Base-by-base conservation (phyloP, 1,140 invertebrate genomes). In the Elysia chlorotica region DNA sequence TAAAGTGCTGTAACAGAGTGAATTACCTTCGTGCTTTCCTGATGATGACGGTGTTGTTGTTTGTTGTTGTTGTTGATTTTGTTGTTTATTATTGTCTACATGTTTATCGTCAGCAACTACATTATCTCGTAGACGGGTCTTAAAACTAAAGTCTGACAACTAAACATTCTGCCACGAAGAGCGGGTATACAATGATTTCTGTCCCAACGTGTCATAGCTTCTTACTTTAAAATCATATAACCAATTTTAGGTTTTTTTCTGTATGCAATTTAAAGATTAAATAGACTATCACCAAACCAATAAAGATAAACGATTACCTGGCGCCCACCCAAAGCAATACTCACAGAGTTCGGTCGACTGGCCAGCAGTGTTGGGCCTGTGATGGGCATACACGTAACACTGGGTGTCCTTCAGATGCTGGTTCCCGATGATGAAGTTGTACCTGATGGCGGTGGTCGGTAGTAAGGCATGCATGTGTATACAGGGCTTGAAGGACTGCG, bases 301-400 rank as follows among this genome's bases (percentile, higher is more conserved):
- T 48, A 48, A 48, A 14, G 14, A 48, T 48, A 14, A 14, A 48
- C 10, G n/a, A 48, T n/a, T n/a, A 48, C 10, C n/a, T 48, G n/a
- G 10, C n/a, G 41, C 41, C n/a, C n/a, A 3, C 30, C 6, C 33
- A 65, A 65, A 17, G 19, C 33, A 36, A n/a, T 41, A 65, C 67
- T 59, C 38, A 70, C 67, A 70, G 4, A 59, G 54, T 59, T 70
- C 67, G 1, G 41, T 25, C 23, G 67, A 70, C 19, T 70, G 53
- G 1, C 54, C 67, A 3, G 54, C 54, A 25, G 54, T 70, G 36
- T 70, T 14, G 17, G 67, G 67, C 30, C 59, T 70, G 35, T 37
- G 67, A 38, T 70, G 67, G 25, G 67, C 67, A 70, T 59, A 70
- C 21, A 70, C 54, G 28, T 57, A 59, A 38, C 67, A 70, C 25